A percentile compares a stretch with the other conserved stretches of the same genome.
phyloP scores from a whole-genome alignment of 2,797 vertebrate genomes.

The Gadopsis bispinosus region DNA sequence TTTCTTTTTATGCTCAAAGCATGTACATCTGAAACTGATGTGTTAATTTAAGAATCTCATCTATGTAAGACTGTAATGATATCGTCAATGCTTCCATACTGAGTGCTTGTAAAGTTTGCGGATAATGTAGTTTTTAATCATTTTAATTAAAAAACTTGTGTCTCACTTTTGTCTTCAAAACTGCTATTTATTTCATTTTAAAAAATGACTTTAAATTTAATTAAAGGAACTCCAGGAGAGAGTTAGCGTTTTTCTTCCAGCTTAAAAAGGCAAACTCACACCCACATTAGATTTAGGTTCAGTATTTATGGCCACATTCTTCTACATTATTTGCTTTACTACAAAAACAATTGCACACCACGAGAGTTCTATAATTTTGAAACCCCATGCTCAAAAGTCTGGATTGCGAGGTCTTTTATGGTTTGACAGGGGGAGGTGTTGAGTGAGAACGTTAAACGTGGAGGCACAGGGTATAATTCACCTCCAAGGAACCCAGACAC shows the following conservation, averaged over 20 bases:
- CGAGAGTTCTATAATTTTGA: slow-evolving; percentile 48
- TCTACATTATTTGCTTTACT: slow-evolving; percentile 46
- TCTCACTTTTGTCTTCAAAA: slow-evolving; percentile 62
- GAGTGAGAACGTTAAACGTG: slow-evolving; percentile 45
- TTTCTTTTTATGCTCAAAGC: slow-evolving; percentile 81
- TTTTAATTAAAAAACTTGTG: slow-evolving; percentile 86
- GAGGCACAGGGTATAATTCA: slow-evolving; percentile 39
- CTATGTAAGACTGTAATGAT: slow-evolving; percentile 76
- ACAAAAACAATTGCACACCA: slow-evolving; percentile 48
- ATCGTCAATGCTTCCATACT: slow-evolving; percentile 79
- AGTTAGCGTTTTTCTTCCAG: background rate
- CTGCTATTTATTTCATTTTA: slow-evolving; percentile 27
- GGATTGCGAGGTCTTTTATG: slow-evolving; percentile 37
- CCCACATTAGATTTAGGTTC: slow-evolving; percentile 23
- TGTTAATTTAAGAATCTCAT: slow-evolving; percentile 85
- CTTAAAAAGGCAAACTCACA: slow-evolving; percentile 31
- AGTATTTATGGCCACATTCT: slow-evolving; percentile 49
- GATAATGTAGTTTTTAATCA: slow-evolving; percentile 88
- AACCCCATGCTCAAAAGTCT: slow-evolving; percentile 48
- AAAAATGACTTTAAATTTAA: background rate
- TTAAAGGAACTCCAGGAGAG: slow-evolving; percentile 2
- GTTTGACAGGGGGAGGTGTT: slow-evolving; percentile 43
- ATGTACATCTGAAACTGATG: slow-evolving; percentile 83
- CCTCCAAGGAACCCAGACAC: slow-evolving; percentile 40
- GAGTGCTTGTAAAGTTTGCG: slow-evolving; percentile 87